Percentiles rank a stretch among this genome's conserved stretches.
Evolutionary conservation across 2,797 vertebrate species (phyloP).

Genomic region (Dermochelys coriacea): DNA sequence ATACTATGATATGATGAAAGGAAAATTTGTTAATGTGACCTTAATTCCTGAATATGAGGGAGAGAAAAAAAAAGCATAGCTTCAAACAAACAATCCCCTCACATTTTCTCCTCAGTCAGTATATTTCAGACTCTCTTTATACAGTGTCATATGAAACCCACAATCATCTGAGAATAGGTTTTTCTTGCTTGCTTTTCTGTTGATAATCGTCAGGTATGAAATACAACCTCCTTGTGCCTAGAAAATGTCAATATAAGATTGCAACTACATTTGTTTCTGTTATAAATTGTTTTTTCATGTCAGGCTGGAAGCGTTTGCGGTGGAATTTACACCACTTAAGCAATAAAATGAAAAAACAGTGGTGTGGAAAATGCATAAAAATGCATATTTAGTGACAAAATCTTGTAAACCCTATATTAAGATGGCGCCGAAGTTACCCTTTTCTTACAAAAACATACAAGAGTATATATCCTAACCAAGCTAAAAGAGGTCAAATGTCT

Average conservation of each 20-base stretch:
- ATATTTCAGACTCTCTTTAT: not conserved
- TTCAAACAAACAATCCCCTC: not conserved
- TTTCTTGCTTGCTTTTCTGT: conserved; percentile 45
- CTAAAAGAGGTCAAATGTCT: not conserved
- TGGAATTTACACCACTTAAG: conserved; percentile 55
- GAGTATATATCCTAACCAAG: not conserved
- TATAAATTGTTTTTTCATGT: conserved; percentile 60
- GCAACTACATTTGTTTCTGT: conserved; percentile 45
- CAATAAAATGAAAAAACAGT: conserved; percentile 67
- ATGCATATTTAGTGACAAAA: conserved; percentile 67
- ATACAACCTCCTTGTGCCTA: conserved; percentile 23
- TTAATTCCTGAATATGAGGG: not conserved
- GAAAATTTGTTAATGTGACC: not conserved
- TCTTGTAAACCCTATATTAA: conserved; percentile 48
- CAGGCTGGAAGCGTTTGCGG: conserved; percentile 28
- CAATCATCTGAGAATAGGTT: conserved; percentile 6
- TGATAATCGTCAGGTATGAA: conserved; percentile 60
- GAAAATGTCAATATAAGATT: conserved; percentile 42
- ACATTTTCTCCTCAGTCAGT: not conserved
- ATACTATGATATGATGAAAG: not conserved
- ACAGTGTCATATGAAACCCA: not conserved
- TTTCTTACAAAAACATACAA: conserved; percentile 13
- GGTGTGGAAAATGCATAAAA: conserved; percentile 59
- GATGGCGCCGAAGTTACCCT: conserved; percentile 17
- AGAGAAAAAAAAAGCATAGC: not conserved